These are phyloP conservation scores for Amphiprion percula DNA, from an alignment of 2,113 vertebrate species.

Conservation along the genomic window DNA sequence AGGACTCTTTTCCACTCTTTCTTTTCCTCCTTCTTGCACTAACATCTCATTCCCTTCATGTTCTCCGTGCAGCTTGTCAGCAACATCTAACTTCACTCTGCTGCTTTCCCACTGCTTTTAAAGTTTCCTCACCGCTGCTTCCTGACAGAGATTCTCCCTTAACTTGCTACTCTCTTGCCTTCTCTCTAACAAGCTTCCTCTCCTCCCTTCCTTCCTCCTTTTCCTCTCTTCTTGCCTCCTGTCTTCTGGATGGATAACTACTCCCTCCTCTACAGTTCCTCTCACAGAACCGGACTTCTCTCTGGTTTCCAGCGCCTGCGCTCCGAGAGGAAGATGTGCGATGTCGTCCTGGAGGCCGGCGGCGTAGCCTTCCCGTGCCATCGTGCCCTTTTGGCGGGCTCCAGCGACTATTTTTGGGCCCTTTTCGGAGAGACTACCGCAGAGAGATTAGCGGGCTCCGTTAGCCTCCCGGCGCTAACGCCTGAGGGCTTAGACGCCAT, in stretches of 20 bases:
- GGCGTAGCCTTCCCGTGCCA: slow-evolving; percentile 92
- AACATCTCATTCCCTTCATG: slow-evolving; percentile 1
- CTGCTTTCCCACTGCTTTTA: slow-evolving; percentile 8
- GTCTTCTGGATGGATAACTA: slow-evolving; percentile 85
- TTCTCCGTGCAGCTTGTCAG: background rate
- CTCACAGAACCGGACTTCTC: slow-evolving; percentile 87
- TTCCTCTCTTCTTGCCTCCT: no score
- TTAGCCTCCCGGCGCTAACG: slow-evolving; percentile 88
- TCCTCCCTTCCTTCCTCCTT: background rate
- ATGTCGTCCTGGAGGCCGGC: slow-evolving; percentile 90
- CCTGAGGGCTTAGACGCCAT: slow-evolving; percentile 87
- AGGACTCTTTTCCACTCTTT: slow-evolving; percentile 16
- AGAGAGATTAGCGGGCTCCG: slow-evolving; percentile 85
- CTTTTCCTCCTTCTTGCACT: background rate
- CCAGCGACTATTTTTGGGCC: slow-evolving; percentile 95
- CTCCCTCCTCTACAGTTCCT: slow-evolving; percentile 92
- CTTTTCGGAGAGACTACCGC: slow-evolving; percentile 92
- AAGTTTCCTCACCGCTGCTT: background rate
- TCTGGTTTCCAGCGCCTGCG: slow-evolving; percentile 91
- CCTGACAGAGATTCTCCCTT: background rate
- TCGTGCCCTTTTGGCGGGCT: slow-evolving; percentile 91
- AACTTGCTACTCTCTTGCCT: background rate
- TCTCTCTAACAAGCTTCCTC: background rate
- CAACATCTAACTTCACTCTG: slow-evolving; percentile 11
- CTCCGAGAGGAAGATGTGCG: slow-evolving; percentile 89